phyloP scores from a whole-genome alignment of 1,140 invertebrate species.

The Drosophila carrolli region DNA sequence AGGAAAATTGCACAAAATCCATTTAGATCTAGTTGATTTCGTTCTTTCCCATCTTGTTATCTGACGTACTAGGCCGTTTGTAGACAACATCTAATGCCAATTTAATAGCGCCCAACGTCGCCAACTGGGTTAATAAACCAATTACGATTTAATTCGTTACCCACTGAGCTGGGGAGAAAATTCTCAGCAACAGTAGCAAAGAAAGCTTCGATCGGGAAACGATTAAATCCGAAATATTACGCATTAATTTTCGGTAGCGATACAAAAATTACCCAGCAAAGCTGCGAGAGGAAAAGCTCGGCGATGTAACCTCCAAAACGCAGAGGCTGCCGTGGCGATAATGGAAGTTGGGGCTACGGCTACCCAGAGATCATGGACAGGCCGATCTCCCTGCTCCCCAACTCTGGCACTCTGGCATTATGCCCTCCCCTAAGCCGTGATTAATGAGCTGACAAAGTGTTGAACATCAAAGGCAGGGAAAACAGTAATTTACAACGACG shows the following conservation, averaged over 20 bases:
- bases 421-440: conserved; percentile 48
- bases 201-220: conserved; percentile 39
- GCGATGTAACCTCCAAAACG: conserved; percentile 16
- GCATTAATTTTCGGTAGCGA: conserved; percentile 82
- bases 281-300: conserved; percentile 46
- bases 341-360: conserved; percentile 24
- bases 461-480: conserved; percentile 71
- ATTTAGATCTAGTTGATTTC: conserved; percentile 46
- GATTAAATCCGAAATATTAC: conserved; percentile 67
- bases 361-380: conserved; percentile 46
- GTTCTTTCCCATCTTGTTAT: conserved; percentile 13
- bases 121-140: conserved; percentile 73
- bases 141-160: conserved; percentile 64
- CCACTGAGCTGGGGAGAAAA: conserved; percentile 38
- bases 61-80: background rate
- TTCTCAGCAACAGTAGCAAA: conserved; percentile 29
- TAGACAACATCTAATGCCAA: conserved; percentile 53
- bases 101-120: conserved; percentile 61
- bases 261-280: conserved; percentile 62
- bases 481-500: conserved; percentile 74
- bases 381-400: background rate
- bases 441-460: conserved; percentile 78
- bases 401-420: background rate
- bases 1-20: conserved; percentile 62
- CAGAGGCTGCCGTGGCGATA: conserved; percentile 6